Base-by-base conservation (phyloP, 2,797 vertebrate genomes). In the Tragopan temminckii region DNA sequence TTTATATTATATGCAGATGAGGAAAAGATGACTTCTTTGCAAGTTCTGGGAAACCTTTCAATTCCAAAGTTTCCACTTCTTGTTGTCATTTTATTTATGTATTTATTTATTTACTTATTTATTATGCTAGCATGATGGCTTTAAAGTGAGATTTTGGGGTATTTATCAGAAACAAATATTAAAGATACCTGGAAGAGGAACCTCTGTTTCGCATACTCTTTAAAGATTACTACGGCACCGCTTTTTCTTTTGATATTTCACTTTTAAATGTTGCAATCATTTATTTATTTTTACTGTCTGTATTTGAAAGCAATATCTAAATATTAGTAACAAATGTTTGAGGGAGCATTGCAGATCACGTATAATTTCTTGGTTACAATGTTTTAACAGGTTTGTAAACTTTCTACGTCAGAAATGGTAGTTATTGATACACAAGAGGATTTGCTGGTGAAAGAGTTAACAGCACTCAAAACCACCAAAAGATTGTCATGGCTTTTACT, bases 401-500 rank as follows among this genome's bases (percentile, higher is more conserved):
- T 97, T 91, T 95, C 95, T 85, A 55, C 71, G 52, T 82, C 70
- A 40, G 97, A 95, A 71, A 97, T 98, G 66, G 91, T 70, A 35
- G 90, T 80, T 78, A 94, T 98, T 87, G 82, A 95, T 55, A 97
- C 98, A 78, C 98, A 98, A 92, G 98, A 96, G 64, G 94, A 97
- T 90, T 97, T 98, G 76, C 82, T 99, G 93, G 93, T 98, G 91
- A 98, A 98, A 89, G 98, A 98, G 92, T 85, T 98, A 96, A 98
- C 98, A 68, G 96, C 97, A 63, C 98, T 99, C 82, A 98, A 94
- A 94, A 45, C 27, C 36, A 94, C 97, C 57, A 98, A 98, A 95
- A 96, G 97, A 91, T 96, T 97, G 45, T 97, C 98, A 64, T 97
- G 98, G 40, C 96, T 97, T 75, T 98, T 97, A 90, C 90, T 98